Base-by-base conservation (phyloP, 2,113 vertebrate genomes). In the Heloderma charlesbogerti region DNA sequence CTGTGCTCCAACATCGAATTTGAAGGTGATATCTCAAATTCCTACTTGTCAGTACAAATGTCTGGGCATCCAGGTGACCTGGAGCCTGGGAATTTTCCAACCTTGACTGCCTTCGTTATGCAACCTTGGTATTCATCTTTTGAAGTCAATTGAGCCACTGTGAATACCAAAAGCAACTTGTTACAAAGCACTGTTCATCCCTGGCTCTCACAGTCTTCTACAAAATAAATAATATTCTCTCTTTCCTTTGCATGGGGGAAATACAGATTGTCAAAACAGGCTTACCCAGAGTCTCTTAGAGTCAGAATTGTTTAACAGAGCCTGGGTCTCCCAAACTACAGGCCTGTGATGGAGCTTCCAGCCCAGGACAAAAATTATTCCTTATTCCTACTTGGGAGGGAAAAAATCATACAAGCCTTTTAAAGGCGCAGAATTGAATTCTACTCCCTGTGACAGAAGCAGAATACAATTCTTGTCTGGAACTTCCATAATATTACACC, bases 111-210 rank as follows among this genome's bases (percentile, higher is more conserved):
- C 66, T 67, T 88, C 27, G 74, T 45, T 83, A 57, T 74, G 37
- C 29, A 72, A 82, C 48, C 67, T 83, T 71, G 71, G 40, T 15
- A 74, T 83, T 71, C 60, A 51, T 72, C 67, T 74, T 89, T 63
- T 84, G 29, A 89, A 84, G 80, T 74, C 37, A 89, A 60, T 18
- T 48, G 37, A 89, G 67, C 16, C 67, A 74, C 51, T 74, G 69
- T 34, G 18, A 74, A 60, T 75, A 75, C 51, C 29, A 43, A 63
- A 63, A 83, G 67, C 69, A 60, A 40, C 84, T 60, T 89, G 40
- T 84, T 60, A 48, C 40, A 74, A 89, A 74, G 54, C 54, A 40
- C 54, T 74, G 45, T 60, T 83, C 80, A 84, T 75, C 51, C 15
- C 80, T 75, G 51, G 6, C 40, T 83, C 51, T 63, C 54, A 45